phyloP scores from a whole-genome alignment of 2,888 invertebrate genomes.

The Acrobeloides nanus region DNA sequence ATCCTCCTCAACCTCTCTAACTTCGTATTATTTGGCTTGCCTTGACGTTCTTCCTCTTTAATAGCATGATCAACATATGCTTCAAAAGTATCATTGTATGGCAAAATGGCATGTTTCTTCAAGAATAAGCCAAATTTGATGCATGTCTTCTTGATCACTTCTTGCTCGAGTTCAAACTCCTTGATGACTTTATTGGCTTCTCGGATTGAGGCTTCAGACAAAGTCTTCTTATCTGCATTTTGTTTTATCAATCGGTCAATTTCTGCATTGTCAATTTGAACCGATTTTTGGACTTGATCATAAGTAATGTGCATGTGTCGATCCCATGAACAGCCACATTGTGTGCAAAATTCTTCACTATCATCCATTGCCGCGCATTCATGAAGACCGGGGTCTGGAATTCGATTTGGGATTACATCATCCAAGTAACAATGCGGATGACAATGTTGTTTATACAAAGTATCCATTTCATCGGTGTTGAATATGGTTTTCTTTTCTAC shows the following conservation, averaged over 20 bases:
- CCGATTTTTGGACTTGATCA: constrained; percentile 4
- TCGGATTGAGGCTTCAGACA: constrained; percentile 1
- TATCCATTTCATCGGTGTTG: constrained; percentile 4
- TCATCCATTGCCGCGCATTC: constrained; percentile 19
- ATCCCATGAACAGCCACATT: constrained; percentile 14
- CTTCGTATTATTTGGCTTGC: no score
- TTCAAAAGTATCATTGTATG: constrained; percentile 18
- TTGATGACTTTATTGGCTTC: constrained; percentile 1
- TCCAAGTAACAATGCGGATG: constrained; percentile 18
- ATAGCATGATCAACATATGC: constrained; percentile 18
- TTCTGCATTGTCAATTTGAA: constrained; percentile 2
- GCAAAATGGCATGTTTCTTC: constrained; percentile 14
- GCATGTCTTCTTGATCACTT: constrained; percentile 9
- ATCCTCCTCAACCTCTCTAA: no score
- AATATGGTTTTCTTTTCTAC: constrained; percentile 3
- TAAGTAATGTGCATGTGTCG: constrained; percentile 21
- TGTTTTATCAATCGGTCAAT: background rate
- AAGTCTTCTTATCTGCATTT: background rate
- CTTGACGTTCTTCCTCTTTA: constrained; percentile 10
- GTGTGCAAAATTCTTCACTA: constrained; percentile 6
- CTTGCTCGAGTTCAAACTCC: constrained; percentile 6
- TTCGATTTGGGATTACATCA: constrained; percentile 9
- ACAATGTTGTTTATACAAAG: constrained; percentile 17
- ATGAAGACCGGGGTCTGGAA: constrained; percentile 16
- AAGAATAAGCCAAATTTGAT: constrained; percentile 13